Percentiles rank a stretch among this genome's conserved stretches.
Evolutionary conservation across 2,113 vertebrate species (phyloP).

Genomic region (Cranoglanis bouderius): DNA sequence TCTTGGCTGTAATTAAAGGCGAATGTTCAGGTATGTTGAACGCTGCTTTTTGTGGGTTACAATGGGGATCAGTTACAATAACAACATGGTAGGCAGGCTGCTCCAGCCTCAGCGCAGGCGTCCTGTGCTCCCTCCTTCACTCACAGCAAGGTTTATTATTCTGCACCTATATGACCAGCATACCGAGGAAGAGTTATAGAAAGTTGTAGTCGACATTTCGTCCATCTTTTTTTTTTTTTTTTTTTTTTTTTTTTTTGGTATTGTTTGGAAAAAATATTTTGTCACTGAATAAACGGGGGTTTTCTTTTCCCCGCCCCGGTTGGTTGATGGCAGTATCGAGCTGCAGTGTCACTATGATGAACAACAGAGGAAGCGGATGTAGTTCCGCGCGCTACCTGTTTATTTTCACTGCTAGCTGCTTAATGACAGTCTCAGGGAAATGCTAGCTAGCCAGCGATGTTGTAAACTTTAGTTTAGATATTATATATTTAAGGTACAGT

Average conservation of each 20-base stretch:
- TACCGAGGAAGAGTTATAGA: neutral
- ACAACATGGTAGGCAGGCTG: slow-evolving; percentile 43
- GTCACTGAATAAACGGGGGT: neutral
- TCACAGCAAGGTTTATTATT: neutral
- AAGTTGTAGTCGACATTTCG: neutral
- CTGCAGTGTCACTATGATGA: neutral
- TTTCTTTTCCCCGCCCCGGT: neutral
- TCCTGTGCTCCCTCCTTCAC: slow-evolving; percentile 20
- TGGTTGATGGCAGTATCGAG: slow-evolving; percentile 34
- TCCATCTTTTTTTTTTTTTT: neutral
- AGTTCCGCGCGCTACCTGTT: neutral
- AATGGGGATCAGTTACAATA: slow-evolving; percentile 45
- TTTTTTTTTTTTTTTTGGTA: neutral
- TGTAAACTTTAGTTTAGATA: neutral
- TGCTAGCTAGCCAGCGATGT: neutral
- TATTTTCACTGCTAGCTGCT: neutral
- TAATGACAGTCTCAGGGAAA: neutral
- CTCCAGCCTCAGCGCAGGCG: slow-evolving; percentile 35
- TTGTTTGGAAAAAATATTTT: neutral
- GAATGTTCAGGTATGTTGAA: neutral
- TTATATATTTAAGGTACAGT: too few species aligned
- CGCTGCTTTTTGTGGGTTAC: slow-evolving; percentile 27
- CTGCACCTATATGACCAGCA: neutral
- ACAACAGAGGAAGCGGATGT: neutral
- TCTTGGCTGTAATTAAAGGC: slow-evolving; percentile 25